Evolutionary conservation across 2,888 invertebrate genomes (phyloP), one percentile per base, ranked within the genome.

Genomic region (Thera obeliscata): DNA sequence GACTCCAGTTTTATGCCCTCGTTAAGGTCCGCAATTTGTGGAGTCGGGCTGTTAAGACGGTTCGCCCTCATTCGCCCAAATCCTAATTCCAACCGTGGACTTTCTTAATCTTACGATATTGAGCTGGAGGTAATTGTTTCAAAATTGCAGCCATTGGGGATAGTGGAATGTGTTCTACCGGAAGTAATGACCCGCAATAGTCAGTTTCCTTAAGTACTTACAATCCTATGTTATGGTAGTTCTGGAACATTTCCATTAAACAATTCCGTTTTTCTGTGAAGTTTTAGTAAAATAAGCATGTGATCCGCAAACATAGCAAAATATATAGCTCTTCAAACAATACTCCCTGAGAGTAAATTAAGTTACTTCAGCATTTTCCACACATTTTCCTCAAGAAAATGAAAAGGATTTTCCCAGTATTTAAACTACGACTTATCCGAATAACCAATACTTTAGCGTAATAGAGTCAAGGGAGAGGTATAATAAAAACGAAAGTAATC

Each of bases 1-100:
- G 90, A 86, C 85, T 88, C 86, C 87, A 93, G 93, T 93, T 93
- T 93, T 93, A 93, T 93, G 92, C 85, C 86, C 85, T 91, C 93
- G 92, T 93, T 93, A 93, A 91, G 93, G 93, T 90, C 91, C 89
- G 90, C 93, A 93, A 93, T 93, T 93, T 93, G 93, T 92, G 92
- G 93, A 92, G 91, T 90, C 91, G 88, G 86, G 88, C 90, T 88
- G 91, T 92, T 91, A 92, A 91, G 89, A 84, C 86, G 86, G 82
- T 82, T 84, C 77, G 87, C 86, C 89, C 88, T 87, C 87, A 85
- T 88, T 86, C 87, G 83, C 87, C 87, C 86, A 84, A 87, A 90
- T 90, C 91, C 92, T 91, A 91, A 93, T 88, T 87, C 92, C 86
- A 82, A 84, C 84, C 87, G 88, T 92, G 93, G 93, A 93, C 93